Base-by-base conservation (phyloP, 2,113 vertebrate species). In the Leptocoma aspasia region DNA sequence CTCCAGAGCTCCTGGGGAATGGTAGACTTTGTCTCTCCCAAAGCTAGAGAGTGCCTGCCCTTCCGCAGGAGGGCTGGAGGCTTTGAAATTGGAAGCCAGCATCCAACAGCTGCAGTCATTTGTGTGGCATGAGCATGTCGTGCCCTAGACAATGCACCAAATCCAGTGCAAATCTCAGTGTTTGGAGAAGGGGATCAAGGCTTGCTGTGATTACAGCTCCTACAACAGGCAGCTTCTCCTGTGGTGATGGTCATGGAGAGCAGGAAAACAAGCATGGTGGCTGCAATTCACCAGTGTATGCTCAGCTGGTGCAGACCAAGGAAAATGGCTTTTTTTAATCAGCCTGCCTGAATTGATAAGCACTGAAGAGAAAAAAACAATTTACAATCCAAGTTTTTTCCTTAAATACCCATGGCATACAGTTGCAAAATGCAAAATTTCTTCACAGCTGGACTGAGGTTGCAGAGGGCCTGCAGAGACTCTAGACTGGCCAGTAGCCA, bases 31-130 rank as follows among this genome's bases (percentile, higher is more conserved):
- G 49, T 59, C 59, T 39, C 31, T 83, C 94, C 68, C 66, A 96
- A 97, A 96, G 94, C 91, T 95, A 88, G 85, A 94, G 61, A 91
- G 42, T 4, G 72, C 90, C 92, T 94, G 84, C 80, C 66, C 60
- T 96, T 96, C 95, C 80, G 49, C 86, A 93, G 94, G 89, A 93
- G 96, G 85, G 75, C 78, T 83, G 73, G 44, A 82, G 35, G 45
- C 97, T 98, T 98, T 98, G 97, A 97, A 97, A 96, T 95, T 56
- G 76, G 84, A 96, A 96, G 85, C 89, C 11, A 30, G 96, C 80
- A 75, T 54, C 72, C 89, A 95, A 64, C 87, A 97, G 87, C 92
- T 96, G 95, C 71, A 37, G 68, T 79, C 60, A 89, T 53, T 77
- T 88, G 80, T 15, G 10, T 39, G 35, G 45, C 53, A 56, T 0